These are phyloP conservation scores for Antedon mediterranea DNA, from an alignment of 53 echinoderm and acorn worm species.

Conservation along the genomic window DNA sequence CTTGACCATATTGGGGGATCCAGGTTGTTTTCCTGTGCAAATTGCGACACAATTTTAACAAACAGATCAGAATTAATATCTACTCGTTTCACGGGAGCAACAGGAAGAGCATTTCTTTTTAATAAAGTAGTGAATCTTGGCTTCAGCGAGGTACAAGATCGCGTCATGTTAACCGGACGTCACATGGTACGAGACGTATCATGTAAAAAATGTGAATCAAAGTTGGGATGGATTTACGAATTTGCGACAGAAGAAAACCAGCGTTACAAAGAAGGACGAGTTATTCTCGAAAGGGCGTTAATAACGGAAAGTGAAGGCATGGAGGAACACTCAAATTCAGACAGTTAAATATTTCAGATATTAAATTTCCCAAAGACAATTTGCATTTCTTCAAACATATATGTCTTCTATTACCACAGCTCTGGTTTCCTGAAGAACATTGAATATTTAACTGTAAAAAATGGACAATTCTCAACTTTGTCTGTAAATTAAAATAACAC, in stretches of 20 bases:
- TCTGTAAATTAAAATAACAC: no score
- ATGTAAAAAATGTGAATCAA: constrained; percentile 87
- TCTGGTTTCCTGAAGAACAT: background rate
- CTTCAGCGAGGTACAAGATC: constrained; percentile 84
- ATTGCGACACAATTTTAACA: constrained; percentile 87
- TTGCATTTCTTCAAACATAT: background rate
- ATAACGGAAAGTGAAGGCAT: constrained; percentile 93
- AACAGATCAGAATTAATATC: constrained; percentile 87
- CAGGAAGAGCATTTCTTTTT: constrained; percentile 87
- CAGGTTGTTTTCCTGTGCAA: constrained; percentile 80
- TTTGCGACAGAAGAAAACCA: constrained; percentile 90
- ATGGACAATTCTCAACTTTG: no score
- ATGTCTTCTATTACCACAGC: background rate
- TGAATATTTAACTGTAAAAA: no score
- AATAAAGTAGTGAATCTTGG: constrained; percentile 81
- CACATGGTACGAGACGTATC: constrained; percentile 95
- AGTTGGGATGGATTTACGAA: constrained; percentile 93
- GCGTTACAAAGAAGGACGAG: constrained; percentile 88
- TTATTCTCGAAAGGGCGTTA: constrained; percentile 76
- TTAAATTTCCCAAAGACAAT: background rate
- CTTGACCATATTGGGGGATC: constrained; percentile 88
- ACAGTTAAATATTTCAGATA: background rate
- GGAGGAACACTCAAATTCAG: constrained; percentile 30
- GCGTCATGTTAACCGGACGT: constrained; percentile 83
- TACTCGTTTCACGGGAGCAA: constrained; percentile 82